Evolutionary conservation across 2,113 vertebrate genomes (phyloP).

Genomic region (Sardina pilchardus): DNA sequence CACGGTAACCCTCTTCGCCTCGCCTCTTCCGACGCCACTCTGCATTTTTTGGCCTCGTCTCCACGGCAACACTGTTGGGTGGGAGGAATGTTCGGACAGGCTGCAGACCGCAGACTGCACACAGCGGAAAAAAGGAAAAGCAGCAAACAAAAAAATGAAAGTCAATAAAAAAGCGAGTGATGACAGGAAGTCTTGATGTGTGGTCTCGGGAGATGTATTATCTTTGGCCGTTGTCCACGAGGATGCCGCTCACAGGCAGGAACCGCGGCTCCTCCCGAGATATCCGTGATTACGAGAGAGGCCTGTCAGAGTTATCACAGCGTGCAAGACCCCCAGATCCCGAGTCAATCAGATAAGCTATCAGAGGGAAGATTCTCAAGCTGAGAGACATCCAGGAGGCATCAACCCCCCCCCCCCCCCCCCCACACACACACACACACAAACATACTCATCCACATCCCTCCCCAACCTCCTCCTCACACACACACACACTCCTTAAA

Average conservation of each 20-base stretch:
- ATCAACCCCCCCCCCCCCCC: neutral
- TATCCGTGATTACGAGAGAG: conserved; percentile 4
- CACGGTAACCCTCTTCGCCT: too few species aligned
- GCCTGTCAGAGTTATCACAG: conserved; percentile 16
- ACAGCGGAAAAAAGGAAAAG: neutral
- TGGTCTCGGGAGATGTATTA: conserved; percentile 1
- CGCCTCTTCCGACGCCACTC: neutral
- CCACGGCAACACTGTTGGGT: neutral
- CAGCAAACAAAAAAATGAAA: neutral
- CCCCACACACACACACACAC: neutral
- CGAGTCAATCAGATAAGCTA: conserved; percentile 11
- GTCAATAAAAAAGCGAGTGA: conserved; percentile 11
- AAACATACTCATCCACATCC: neutral
- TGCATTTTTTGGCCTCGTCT: neutral
- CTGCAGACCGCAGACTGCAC: neutral
- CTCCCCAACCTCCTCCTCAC: too few species aligned
- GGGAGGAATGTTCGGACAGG: neutral
- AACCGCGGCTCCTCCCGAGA: neutral
- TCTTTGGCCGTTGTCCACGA: neutral
- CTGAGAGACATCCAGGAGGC: conserved; percentile 13
- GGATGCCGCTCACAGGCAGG: neutral
- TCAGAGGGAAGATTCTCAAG: conserved; percentile 9
- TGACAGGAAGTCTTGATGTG: conserved; percentile 38
- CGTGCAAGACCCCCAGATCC: conserved; percentile 21
- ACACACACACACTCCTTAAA: neutral